Percentiles rank a stretch among this genome's conserved stretches.
Conservation (phyloP, 2,113 vertebrate genomes). For the Mirounga angustirostris region DNA sequence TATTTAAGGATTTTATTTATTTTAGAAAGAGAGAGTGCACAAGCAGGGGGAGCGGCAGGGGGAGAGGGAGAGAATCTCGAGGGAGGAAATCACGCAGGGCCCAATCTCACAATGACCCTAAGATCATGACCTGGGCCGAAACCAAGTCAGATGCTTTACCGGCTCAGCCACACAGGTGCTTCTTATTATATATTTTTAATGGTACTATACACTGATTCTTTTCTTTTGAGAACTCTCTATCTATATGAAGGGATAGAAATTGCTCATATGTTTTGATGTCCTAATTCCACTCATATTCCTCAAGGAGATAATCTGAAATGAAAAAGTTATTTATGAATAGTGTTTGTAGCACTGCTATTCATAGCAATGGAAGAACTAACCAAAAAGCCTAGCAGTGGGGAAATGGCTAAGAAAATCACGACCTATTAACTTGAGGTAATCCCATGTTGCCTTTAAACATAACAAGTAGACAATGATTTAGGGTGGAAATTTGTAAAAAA, state of each 20-base stretch:
- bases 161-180: not conserved
- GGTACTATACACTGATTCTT: not conserved
- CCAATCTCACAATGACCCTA: not conserved
- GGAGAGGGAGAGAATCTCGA: not conserved
- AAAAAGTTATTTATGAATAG: conserved; percentile 2
- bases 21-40: not conserved
- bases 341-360: not conserved
- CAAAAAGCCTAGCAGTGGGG: not conserved
- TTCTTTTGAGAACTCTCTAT: not conserved
- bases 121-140: not conserved
- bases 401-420: not conserved
- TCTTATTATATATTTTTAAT: conserved; percentile 23
- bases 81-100: not conserved
- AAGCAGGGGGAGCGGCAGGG: not conserved
- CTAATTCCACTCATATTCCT: not conserved
- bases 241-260: conserved; percentile 14
- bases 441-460: conserved; percentile 36
- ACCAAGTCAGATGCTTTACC: not conserved
- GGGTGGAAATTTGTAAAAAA: conserved; percentile 44
- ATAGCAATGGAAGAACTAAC: not conserved
- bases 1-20: not conserved
- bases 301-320: not conserved
- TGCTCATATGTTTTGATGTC: not conserved
- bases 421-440: not conserved
- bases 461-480: not conserved